Evolutionary conservation across 2,113 vertebrate species (phyloP).

Genomic region (Phyllostomus discolor): DNA sequence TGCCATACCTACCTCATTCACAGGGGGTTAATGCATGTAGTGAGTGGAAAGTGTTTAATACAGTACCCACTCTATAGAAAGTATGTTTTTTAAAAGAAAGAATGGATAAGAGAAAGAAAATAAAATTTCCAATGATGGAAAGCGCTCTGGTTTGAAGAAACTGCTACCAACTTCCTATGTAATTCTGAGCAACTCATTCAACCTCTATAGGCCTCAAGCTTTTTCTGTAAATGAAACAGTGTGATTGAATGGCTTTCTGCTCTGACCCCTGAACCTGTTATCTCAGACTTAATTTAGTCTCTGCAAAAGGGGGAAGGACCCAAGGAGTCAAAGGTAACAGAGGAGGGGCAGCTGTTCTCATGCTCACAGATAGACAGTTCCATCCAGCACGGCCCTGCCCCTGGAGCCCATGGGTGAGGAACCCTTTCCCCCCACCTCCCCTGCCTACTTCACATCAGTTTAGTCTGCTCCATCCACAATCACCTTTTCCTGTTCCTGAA

Average conservation of each 20-base stretch:
- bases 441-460: not conserved
- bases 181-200: not conserved
- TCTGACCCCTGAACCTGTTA: not conserved
- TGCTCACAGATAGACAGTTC: accelerated
- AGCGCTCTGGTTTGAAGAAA: not conserved
- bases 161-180: not conserved
- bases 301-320: not conserved
- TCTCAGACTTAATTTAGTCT: not conserved
- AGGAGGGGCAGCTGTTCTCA: not conserved
- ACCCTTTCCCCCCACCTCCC: not conserved
- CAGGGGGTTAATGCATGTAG: not conserved
- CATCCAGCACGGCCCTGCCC: not conserved
- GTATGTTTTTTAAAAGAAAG: not conserved
- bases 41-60: not conserved
- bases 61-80: not conserved
- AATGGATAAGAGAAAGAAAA: not conserved
- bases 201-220: not conserved
- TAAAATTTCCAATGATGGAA: not conserved
- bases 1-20: not conserved
- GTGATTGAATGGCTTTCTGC: not conserved
- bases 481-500: not conserved
- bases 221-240: not conserved
- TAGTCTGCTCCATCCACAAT: not conserved
- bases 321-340: not conserved
- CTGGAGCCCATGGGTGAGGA: not conserved